Percentiles rank a stretch among this genome's conserved stretches.
Evolutionary conservation across 2,113 vertebrate genomes (phyloP).

Genomic region (Tachycineta bicolor): DNA sequence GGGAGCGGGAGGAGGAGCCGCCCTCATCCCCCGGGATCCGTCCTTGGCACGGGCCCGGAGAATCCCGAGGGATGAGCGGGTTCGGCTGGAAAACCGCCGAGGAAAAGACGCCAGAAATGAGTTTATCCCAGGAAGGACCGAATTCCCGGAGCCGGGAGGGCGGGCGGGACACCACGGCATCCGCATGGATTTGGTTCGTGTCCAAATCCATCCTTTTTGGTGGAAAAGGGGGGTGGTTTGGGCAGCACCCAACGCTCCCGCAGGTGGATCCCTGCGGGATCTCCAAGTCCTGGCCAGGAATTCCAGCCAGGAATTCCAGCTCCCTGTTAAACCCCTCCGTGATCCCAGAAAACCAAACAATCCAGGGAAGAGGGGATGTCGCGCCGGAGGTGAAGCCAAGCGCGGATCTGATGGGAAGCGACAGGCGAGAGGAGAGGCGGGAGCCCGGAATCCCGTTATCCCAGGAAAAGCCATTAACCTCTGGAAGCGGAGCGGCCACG

Average conservation of each 20-base stretch:
- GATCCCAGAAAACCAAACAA: too few relatives aligned
- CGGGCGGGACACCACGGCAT: accelerated
- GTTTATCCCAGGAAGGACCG: background rate
- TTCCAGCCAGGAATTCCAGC: too few relatives aligned
- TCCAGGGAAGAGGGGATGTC: too few relatives aligned
- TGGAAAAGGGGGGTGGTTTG: background rate
- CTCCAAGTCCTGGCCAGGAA: background rate
- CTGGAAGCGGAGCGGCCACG: too few relatives aligned
- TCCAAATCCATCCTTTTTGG: background rate
- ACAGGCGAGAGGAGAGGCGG: too few relatives aligned
- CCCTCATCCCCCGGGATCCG: background rate
- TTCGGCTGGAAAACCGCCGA: too few relatives aligned
- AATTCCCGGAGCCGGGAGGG: background rate
- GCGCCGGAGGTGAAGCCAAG: too few relatives aligned
- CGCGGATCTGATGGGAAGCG: too few relatives aligned
- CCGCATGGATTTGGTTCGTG: accelerated
- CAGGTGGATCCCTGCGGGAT: background rate
- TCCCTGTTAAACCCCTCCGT: too few relatives aligned
- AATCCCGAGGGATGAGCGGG: background rate
- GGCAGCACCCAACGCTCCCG: background rate
- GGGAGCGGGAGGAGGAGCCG: background rate
- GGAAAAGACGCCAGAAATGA: background rate
- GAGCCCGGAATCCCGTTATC: too few relatives aligned
- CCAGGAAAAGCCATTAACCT: too few relatives aligned
- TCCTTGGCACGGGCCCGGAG: accelerated